Conservation (phyloP, 2,113 vertebrate species). For the Pelobates fuscus region DNA sequence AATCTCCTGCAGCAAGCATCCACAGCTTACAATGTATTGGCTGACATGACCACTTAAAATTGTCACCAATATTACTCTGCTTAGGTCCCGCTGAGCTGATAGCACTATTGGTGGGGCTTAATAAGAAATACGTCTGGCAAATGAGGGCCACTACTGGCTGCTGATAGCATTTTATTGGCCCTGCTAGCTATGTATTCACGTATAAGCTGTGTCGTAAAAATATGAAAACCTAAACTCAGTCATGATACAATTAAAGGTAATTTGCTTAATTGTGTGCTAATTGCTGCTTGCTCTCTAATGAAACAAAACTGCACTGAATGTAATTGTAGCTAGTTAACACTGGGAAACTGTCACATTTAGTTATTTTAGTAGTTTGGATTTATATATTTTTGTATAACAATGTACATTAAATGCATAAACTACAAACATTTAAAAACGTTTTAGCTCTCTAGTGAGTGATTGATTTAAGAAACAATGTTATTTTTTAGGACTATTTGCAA, state of each 20-base stretch:
- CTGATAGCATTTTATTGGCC: conserved; percentile 59
- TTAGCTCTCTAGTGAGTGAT: not conserved
- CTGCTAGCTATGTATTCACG: conserved; percentile 60
- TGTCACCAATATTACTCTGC: conserved; percentile 72
- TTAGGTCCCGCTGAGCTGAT: conserved; percentile 67
- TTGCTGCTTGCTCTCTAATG: conserved; percentile 68
- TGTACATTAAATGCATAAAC: not conserved
- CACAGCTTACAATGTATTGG: conserved; percentile 62
- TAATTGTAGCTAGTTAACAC: conserved; percentile 61
- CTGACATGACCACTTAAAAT: conserved; percentile 65
- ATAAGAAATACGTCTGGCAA: conserved; percentile 62
- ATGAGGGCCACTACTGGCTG: conserved; percentile 58
- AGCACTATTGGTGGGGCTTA: conserved; percentile 59
- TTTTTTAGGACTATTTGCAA: no score
- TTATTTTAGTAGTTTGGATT: not conserved
- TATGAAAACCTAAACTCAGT: conserved; percentile 65
- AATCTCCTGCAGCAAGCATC: conserved; percentile 50
- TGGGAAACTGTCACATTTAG: conserved; percentile 58
- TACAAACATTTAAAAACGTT: not conserved
- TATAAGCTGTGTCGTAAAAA: conserved; percentile 66
- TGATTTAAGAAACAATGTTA: not conserved
- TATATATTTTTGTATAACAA: not conserved
- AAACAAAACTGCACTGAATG: conserved; percentile 63
- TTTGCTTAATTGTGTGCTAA: conserved; percentile 68
- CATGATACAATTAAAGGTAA: conserved; percentile 71